phyloP scores from a whole-genome alignment of 2,888 invertebrate species.

The Epinotia nisella region DNA sequence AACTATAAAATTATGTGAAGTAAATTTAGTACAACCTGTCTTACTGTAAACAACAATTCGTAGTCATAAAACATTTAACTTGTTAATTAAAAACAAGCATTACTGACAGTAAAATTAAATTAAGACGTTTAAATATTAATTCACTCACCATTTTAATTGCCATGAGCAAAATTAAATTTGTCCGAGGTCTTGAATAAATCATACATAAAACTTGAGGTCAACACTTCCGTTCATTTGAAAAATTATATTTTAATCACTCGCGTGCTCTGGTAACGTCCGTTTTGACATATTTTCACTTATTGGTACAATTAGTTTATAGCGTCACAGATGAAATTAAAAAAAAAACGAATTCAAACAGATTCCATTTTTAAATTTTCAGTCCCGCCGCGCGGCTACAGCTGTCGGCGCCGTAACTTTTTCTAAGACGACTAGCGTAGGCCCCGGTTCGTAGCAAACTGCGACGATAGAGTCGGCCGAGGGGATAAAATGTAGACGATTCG shows the following conservation, averaged over 20 bases:
- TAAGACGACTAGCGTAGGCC: slow-evolving; percentile 62
- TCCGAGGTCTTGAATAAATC: slow-evolving; percentile 84
- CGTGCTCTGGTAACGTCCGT: slow-evolving; percentile 51
- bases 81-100: slow-evolving; percentile 21
- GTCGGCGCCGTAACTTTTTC: slow-evolving; percentile 51
- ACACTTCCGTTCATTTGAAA: slow-evolving; percentile 77
- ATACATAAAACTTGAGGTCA: slow-evolving; percentile 81
- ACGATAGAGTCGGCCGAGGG: slow-evolving; percentile 45
- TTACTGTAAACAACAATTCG: slow-evolving; percentile 20
- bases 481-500: slow-evolving; percentile 47
- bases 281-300: slow-evolving; percentile 47
- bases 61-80: slow-evolving; percentile 26
- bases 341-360: slow-evolving; percentile 32
- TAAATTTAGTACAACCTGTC: not conserved
- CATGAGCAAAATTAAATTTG: slow-evolving; percentile 80
- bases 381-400: slow-evolving; percentile 50
- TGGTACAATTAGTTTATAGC: slow-evolving; percentile 27
- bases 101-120: slow-evolving; percentile 38
- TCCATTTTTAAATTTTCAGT: slow-evolving; percentile 53
- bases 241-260: slow-evolving; percentile 61
- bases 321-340: slow-evolving; percentile 46
- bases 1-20: slow-evolving; percentile 5
- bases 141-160: slow-evolving; percentile 82
- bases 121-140: slow-evolving; percentile 46
- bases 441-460: slow-evolving; percentile 64